Conservation (phyloP, 2,888 invertebrate genomes). For the Stenodema calcarata region DNA sequence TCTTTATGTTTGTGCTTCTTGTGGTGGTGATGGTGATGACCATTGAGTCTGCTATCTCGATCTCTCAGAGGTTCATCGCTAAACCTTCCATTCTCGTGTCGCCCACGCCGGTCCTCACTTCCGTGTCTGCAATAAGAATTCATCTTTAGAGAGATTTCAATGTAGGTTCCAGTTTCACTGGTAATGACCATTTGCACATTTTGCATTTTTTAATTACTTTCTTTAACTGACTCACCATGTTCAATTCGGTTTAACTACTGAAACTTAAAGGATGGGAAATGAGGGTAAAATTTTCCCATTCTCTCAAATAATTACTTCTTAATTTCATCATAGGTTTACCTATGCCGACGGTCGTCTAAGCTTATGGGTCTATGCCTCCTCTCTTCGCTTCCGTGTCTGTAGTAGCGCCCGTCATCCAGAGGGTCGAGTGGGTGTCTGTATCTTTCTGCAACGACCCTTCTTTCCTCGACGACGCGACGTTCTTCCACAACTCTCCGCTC, state of each 20-base stretch:
- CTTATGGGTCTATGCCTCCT: not conserved
- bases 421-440: slow-evolving; percentile 27
- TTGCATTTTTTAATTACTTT: too few relatives aligned
- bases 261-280: too few relatives aligned
- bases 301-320: too few relatives aligned
- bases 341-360: slow-evolving; percentile 14
- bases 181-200: too few relatives aligned
- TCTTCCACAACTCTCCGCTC: not conserved
- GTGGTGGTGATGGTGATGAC: slow-evolving; percentile 34
- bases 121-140: not conserved
- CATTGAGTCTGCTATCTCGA: not conserved
- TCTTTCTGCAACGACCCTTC: slow-evolving; percentile 16
- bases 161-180: too few relatives aligned
- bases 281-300: too few relatives aligned
- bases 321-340: not conserved
- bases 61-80: not conserved
- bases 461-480: not conserved
- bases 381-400: slow-evolving; percentile 21
- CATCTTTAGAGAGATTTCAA: not conserved
- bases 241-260: too few relatives aligned
- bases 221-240: too few relatives aligned
- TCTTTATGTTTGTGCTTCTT: slow-evolving; percentile 17
- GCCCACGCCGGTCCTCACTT: not conserved
- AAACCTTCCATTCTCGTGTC: not conserved
- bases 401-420: slow-evolving; percentile 4